Base-by-base conservation (phyloP, 2,113 vertebrate species). In the Paramisgurnus dabryanus region DNA sequence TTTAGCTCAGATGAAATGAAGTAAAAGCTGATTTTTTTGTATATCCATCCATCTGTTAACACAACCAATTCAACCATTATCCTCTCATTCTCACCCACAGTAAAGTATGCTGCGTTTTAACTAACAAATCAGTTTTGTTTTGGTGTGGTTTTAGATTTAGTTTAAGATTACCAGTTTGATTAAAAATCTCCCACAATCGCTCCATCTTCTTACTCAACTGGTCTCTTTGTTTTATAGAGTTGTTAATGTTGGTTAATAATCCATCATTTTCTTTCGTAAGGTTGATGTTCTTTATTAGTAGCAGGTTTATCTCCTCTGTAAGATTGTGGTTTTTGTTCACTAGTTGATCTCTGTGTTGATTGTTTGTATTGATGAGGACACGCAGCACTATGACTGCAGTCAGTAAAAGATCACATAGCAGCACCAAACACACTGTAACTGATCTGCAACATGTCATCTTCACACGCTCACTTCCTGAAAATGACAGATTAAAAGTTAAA, bases 251-350 rank as follows among this genome's bases (percentile, higher is more conserved):
- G 22, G 18, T 13, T 11, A 4, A 1, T 27, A 68, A 22, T 7
- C 2, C 0, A 0, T 68, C n/a, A 1, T 47, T 49, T 0, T 0
- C 2, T 68, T 49, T 13, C 13, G 12, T 7, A 0, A 49, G 4
- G 0, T 2, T 6, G 22, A 22, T 0, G 6, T 12, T 12, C 5
- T 67, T 3, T 1, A 0, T 0, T 18, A 3, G 17, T 18, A 45
- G 17, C 0, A n/a, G 0, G 0, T 6, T 0, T 1, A 0, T 47
- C 3, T 4, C 0, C 12, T 68, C 3, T 6, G 1, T 50, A 11
- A 5, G 27, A 34, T 34, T 34, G 27, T 34, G 27, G 3, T 34
- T 34, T 34, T 34, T 34, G 27, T 34, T 34, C 3, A 34, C 27
- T 34, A 34, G 27, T 55, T 71, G 5, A 11, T 57, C 39, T 0